Conservation (phyloP, 2,888 invertebrate genomes). For the Lithophane ornitopus region DNA sequence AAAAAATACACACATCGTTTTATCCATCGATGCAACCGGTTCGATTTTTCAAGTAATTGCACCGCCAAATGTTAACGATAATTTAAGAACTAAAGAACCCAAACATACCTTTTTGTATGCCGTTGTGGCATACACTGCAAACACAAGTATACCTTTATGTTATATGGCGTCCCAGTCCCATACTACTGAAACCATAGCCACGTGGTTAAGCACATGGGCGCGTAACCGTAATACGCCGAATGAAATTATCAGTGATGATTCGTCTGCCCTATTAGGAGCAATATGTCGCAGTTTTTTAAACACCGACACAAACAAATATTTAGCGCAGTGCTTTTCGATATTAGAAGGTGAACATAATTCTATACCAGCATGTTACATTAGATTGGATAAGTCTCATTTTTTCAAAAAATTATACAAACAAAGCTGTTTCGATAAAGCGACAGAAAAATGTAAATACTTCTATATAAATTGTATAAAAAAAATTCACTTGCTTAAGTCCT, state of each 20-base stretch:
- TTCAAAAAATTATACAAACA: too few relatives aligned
- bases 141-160: slow-evolving; percentile 42
- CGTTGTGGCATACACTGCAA: slow-evolving; percentile 46
- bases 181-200: slow-evolving; percentile 41
- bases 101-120: slow-evolving; percentile 47
- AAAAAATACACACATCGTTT: slow-evolving; percentile 38
- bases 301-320: slow-evolving; percentile 43
- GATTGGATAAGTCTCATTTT: too few relatives aligned
- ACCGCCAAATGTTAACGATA: slow-evolving; percentile 37
- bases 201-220: slow-evolving; percentile 42
- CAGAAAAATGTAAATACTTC: too few relatives aligned
- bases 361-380: too few relatives aligned
- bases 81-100: slow-evolving; percentile 31
- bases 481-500: too few relatives aligned
- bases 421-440: too few relatives aligned
- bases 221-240: slow-evolving; percentile 36
- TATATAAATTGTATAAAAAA: too few relatives aligned
- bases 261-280: slow-evolving; percentile 48
- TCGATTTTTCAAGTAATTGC: slow-evolving; percentile 47
- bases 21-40: slow-evolving; percentile 45
- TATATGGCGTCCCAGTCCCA: slow-evolving; percentile 50
- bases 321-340: slow-evolving; percentile 36
- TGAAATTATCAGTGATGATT: slow-evolving; percentile 49
- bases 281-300: slow-evolving; percentile 41
- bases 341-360: background rate